A percentile compares a stretch with the other conserved stretches of the same genome.
These are phyloP conservation scores for Rostratula benghalensis DNA, from an alignment of 2,113 vertebrate species.

Conservation along the genomic window DNA sequence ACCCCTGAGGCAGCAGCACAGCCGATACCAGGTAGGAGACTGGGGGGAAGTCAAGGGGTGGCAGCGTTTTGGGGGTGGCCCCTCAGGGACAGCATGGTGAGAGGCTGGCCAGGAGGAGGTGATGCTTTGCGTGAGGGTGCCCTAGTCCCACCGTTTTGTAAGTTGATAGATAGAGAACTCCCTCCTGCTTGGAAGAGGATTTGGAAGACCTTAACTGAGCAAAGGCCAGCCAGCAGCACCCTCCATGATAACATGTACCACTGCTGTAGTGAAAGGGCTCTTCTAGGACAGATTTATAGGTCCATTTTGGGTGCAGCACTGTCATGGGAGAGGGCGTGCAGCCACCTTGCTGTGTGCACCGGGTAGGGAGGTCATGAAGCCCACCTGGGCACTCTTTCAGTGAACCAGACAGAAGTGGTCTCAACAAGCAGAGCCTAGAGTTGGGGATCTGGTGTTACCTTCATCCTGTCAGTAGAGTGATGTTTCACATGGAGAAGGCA, in stretches of 20 bases:
- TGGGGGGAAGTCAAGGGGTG: rapidly evolving
- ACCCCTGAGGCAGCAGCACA: slow-evolving; percentile 71
- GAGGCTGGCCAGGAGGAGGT: rapidly evolving
- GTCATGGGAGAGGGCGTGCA: neutral
- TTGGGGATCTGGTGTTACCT: rapidly evolving
- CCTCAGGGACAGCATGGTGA: rapidly evolving
- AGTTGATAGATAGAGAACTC: neutral
- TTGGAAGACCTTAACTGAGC: neutral
- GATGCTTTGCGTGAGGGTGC: rapidly evolving
- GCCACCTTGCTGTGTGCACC: rapidly evolving
- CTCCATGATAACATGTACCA: rapidly evolving
- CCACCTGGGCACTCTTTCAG: rapidly evolving
- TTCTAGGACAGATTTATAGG: neutral
- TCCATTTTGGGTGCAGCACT: neutral
- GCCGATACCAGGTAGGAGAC: slow-evolving; percentile 79
- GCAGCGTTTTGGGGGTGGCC: rapidly evolving
- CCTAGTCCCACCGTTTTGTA: rapidly evolving
- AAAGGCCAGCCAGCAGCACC: neutral
- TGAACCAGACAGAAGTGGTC: neutral
- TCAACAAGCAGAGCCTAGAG: neutral
- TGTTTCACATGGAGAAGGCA: neutral
- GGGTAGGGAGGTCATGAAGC: neutral
- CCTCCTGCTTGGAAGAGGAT: neutral
- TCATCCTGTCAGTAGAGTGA: neutral
- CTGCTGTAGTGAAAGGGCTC: neutral